A percentile compares a stretch with the other conserved stretches of the same genome.
These are phyloP conservation scores for Agonum fuliginosum DNA, from an alignment of 2,888 invertebrate genomes.

Conservation along the genomic window DNA sequence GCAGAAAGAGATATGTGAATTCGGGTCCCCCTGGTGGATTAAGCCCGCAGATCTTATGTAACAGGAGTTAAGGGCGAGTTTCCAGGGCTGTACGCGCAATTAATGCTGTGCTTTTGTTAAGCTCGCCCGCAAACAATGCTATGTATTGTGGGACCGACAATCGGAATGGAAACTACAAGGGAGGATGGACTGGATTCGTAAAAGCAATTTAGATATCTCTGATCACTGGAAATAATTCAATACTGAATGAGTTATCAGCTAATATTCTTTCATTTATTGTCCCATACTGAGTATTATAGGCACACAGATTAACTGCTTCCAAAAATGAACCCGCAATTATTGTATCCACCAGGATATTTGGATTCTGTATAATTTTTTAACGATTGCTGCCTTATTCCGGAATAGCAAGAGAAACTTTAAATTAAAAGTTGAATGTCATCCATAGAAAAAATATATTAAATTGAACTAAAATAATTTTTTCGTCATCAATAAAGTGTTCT, in stretches of 20 bases:
- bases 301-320: no score
- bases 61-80: slow-evolving; percentile 33
- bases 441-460: no score
- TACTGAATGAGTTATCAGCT: neutral
- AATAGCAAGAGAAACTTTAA: no score
- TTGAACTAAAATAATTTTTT: no score
- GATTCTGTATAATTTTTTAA: no score
- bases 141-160: slow-evolving; percentile 35
- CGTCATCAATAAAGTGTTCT: no score
- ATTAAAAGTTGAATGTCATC: no score
- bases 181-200: slow-evolving; percentile 34
- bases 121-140: slow-evolving; percentile 70
- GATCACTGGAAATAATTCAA: slow-evolving; percentile 28
- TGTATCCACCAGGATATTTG: no score
- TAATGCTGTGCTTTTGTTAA: slow-evolving; percentile 71
- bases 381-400: no score
- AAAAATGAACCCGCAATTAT: no score
- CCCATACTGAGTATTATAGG: no score
- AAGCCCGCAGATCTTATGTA: slow-evolving; percentile 51
- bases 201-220: slow-evolving; percentile 47
- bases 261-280: slow-evolving; percentile 36
- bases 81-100: slow-evolving; percentile 65
- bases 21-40: slow-evolving; percentile 68
- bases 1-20: slow-evolving; percentile 68
- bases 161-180: slow-evolving; percentile 33